These are phyloP conservation scores for Eclectus roratus DNA, from an alignment of 2,113 vertebrate genomes.

Conservation along the genomic window DNA sequence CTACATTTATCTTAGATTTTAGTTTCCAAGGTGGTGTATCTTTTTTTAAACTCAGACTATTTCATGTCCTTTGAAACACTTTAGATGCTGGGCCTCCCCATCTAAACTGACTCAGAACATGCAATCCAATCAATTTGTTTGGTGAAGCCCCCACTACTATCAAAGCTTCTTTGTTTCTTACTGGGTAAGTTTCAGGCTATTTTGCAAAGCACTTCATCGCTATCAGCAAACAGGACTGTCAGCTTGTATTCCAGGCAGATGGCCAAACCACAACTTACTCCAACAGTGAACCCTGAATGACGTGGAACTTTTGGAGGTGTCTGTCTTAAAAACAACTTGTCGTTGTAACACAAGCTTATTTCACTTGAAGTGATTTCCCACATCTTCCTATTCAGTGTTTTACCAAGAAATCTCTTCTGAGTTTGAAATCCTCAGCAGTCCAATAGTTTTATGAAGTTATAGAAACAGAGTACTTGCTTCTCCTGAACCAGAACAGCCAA, in stretches of 20 bases:
- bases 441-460: neutral
- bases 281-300: neutral
- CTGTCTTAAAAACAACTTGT: neutral
- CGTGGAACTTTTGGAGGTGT: neutral
- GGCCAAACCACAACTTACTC: neutral
- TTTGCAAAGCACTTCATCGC: neutral
- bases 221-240: neutral
- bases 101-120: neutral
- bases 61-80: neutral
- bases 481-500: neutral
- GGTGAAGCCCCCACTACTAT: neutral
- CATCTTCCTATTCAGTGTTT: neutral
- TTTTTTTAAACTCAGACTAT: neutral
- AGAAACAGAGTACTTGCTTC: constrained; percentile 3
- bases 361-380: neutral
- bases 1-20: neutral
- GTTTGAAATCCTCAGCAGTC: neutral
- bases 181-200: neutral
- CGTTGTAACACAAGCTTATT: neutral
- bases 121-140: neutral
- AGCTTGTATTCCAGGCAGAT: neutral
- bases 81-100: neutral
- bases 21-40: neutral
- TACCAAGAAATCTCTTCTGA: neutral
- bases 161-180: neutral